These are phyloP conservation scores for Ascaphus truei DNA, from an alignment of 2,113 vertebrate genomes.

Conservation along the genomic window DNA sequence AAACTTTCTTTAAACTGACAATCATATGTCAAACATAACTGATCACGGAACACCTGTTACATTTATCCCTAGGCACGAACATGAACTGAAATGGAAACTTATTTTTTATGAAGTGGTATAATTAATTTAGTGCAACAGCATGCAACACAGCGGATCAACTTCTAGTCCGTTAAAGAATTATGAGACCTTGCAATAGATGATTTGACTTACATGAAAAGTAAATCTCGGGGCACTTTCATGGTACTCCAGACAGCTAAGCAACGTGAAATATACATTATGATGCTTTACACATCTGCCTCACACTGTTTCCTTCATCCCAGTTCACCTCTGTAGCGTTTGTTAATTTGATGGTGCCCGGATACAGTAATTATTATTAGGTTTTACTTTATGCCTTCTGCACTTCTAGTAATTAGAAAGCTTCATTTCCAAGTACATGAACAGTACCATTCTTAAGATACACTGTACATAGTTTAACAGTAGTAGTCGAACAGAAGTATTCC, in stretches of 20 bases:
- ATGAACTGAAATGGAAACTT: conserved; percentile 5
- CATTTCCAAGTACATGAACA: no score
- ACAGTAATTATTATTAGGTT: no score
- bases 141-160: background rate
- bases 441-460: no score
- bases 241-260: conserved; percentile 16
- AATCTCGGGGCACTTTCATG: conserved; percentile 4
- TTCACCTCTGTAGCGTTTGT: no score
- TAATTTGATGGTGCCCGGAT: no score
- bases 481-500: no score
- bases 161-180: no score
- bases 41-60: conserved; percentile 16
- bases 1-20: no score
- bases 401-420: no score
- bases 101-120: conserved; percentile 21
- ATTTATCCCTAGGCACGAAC: background rate
- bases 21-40: no score
- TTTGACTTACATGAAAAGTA: background rate
- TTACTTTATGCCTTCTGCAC: no score
- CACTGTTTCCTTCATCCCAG: background rate
- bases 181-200: conserved; percentile 11
- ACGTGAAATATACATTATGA: conserved; percentile 8
- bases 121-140: conserved; percentile 6
- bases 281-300: background rate
- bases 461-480: no score